Conservation (phyloP, 2,888 invertebrate species). For the Megalurothrips usitatus region DNA sequence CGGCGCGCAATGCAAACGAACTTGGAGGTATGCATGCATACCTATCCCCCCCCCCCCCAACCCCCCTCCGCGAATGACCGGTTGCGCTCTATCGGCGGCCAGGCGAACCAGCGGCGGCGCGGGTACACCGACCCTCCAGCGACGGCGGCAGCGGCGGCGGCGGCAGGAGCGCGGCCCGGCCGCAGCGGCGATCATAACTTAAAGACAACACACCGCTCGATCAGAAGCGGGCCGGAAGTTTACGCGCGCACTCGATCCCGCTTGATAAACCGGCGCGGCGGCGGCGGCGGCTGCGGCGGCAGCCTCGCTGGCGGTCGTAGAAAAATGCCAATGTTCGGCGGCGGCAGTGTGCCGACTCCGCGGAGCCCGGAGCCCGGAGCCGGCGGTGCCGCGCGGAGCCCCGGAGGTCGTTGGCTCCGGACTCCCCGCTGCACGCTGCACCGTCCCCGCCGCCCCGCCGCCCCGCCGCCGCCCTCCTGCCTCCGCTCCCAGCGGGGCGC, state of each 20-base stretch:
- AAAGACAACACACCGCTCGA: conserved; percentile 22
- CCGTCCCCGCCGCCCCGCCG: no score
- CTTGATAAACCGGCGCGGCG: not conserved
- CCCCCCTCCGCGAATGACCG: not conserved
- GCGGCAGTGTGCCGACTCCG: not conserved
- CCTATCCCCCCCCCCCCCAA: not conserved
- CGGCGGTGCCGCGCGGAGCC: not conserved
- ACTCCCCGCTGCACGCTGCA: no score
- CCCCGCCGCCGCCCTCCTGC: no score
- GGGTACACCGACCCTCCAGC: not conserved
- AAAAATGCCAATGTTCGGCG: no score
- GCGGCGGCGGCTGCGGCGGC: no score
- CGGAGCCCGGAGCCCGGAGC: not conserved
- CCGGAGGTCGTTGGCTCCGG: not conserved
- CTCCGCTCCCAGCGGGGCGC: not conserved
- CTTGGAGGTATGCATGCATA: conserved; percentile 6
- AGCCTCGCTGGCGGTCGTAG: no score
- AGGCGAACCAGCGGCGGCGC: not conserved
- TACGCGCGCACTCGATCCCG: not conserved
- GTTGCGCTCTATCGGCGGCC: not conserved
- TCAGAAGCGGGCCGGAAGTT: not conserved
- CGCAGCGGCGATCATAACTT: not conserved
- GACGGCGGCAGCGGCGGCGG: not conserved
- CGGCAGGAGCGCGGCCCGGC: not conserved
- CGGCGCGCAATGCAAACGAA: not conserved